These are phyloP conservation scores for Manis javanica DNA, from an alignment of 2,797 vertebrate genomes.

Conservation along the genomic window DNA sequence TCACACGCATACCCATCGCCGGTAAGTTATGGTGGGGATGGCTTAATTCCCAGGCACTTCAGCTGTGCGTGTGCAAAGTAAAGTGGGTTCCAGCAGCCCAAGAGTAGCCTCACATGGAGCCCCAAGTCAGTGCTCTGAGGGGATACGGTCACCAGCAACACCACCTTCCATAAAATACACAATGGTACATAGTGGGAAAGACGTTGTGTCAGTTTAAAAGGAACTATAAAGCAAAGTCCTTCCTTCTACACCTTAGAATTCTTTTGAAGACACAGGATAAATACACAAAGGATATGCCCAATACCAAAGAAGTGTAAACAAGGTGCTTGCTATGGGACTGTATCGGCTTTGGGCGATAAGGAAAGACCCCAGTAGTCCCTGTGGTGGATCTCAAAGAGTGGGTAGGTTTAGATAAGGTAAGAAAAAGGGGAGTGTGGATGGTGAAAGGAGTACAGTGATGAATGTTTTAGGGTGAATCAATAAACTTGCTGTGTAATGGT, in stretches of 20 bases:
- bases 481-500: neutral
- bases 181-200: neutral
- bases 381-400: neutral
- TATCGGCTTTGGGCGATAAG: neutral
- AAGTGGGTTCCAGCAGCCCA: neutral
- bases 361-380: neutral
- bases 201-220: neutral
- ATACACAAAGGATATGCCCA: neutral
- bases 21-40: neutral
- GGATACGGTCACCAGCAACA: neutral
- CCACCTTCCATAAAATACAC: neutral
- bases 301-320: neutral
- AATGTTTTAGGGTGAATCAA: neutral
- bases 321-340: neutral
- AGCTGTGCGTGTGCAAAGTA: neutral
- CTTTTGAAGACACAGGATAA: neutral
- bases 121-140: neutral
- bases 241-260: neutral
- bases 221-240: neutral
- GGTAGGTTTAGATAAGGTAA: neutral
- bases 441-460: neutral
- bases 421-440: neutral
- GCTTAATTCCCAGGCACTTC: conserved; percentile 4
- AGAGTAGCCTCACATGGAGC: neutral
- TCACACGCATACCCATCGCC: neutral